Conservation (phyloP, 2,888 invertebrate species). For the Pardosa pseudoannulata region DNA sequence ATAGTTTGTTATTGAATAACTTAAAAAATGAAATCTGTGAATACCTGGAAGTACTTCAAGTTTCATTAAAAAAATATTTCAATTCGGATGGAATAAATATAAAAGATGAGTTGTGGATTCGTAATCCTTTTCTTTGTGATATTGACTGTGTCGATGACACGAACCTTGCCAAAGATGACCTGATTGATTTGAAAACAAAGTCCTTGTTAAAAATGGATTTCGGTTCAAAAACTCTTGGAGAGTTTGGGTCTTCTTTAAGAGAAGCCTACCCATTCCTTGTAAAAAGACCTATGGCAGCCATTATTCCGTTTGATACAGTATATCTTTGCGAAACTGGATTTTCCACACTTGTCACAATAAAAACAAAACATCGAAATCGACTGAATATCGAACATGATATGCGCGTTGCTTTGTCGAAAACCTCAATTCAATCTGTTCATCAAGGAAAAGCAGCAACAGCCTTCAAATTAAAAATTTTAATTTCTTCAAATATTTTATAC, state of each 20-base stretch:
- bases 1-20: constrained; percentile 29
- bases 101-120: constrained; percentile 56
- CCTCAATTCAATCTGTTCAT: constrained; percentile 47
- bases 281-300: constrained; percentile 40
- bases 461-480: constrained; percentile 34
- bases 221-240: constrained; percentile 34
- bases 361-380: constrained; percentile 50
- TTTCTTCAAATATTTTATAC: constrained; percentile 33
- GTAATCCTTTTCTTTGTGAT: constrained; percentile 53
- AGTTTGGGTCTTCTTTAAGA: constrained; percentile 17
- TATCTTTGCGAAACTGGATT: constrained; percentile 43
- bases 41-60: constrained; percentile 2
- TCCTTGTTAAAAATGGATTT: constrained; percentile 45
- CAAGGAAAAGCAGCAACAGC: constrained; percentile 52
- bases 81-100: constrained; percentile 45
- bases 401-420: constrained; percentile 47
- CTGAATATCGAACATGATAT: constrained; percentile 48
- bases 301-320: constrained; percentile 52
- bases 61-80: constrained; percentile 23
- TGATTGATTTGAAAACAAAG: constrained; percentile 49
- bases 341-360: constrained; percentile 35
- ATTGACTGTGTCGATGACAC: constrained; percentile 50
- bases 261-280: constrained; percentile 21
- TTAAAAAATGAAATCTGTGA: constrained; percentile 1
- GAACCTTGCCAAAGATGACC: constrained; percentile 51